These are phyloP conservation scores for Aspidiotus destructor DNA, from an alignment of 2,888 invertebrate genomes.

Conservation along the genomic window DNA sequence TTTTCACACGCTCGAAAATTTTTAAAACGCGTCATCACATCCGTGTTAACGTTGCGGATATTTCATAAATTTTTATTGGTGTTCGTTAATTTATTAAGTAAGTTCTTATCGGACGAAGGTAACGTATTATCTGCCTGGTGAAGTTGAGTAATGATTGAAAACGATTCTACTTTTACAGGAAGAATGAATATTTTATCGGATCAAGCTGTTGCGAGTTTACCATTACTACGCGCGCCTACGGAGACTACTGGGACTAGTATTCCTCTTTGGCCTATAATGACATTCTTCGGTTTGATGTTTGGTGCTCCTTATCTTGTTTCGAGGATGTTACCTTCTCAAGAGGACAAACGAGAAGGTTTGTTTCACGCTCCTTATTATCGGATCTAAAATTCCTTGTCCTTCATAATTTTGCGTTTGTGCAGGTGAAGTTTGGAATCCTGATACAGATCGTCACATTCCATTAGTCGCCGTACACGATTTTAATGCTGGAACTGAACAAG, in stretches of 20 bases:
- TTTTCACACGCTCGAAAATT: slow-evolving; percentile 72
- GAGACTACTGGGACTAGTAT: slow-evolving; percentile 12
- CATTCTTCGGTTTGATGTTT: slow-evolving; percentile 79
- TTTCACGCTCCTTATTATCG: too few species aligned
- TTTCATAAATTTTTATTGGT: slow-evolving; percentile 60
- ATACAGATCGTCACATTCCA: slow-evolving; percentile 7
- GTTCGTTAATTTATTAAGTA: slow-evolving; percentile 33
- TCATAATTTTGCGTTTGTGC: neutral
- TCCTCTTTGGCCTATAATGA: slow-evolving; percentile 75
- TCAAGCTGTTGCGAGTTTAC: slow-evolving; percentile 9
- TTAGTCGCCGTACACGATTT: slow-evolving; percentile 53
- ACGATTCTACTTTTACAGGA: slow-evolving; percentile 4
- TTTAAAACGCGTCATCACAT: slow-evolving; percentile 77
- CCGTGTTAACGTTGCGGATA: slow-evolving; percentile 70
- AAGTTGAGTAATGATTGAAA: neutral
- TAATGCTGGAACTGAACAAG: slow-evolving; percentile 58
- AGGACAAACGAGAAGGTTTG: neutral
- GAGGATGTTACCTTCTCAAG: slow-evolving; percentile 47
- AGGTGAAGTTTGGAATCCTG: slow-evolving; percentile 52
- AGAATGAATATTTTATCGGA: slow-evolving; percentile 22
- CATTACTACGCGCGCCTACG: slow-evolving; percentile 5
- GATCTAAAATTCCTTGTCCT: too few species aligned
- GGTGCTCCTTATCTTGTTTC: slow-evolving; percentile 87
- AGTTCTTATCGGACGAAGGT: neutral
- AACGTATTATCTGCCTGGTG: neutral